Evolutionary conservation across 2,797 vertebrate genomes (phyloP).

Genomic region (Onychomys leucogaster): DNA sequence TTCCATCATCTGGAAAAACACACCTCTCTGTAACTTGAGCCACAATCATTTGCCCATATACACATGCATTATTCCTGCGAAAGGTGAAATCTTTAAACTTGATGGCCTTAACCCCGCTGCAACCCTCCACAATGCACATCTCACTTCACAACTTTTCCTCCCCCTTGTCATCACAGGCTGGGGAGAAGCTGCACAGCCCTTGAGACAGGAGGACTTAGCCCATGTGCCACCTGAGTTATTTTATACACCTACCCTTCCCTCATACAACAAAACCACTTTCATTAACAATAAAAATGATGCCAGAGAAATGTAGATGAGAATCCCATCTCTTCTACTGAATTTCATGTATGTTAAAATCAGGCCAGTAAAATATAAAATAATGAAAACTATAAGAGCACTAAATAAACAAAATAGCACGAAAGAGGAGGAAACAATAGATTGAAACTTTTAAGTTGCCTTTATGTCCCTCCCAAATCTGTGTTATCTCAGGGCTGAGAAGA

Average conservation of each 20-base stretch:
- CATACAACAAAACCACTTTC: background rate
- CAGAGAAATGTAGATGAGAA: background rate
- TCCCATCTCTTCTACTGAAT: constrained; percentile 15
- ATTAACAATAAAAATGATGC: background rate
- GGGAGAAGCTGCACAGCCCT: background rate
- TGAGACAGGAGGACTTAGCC: rapidly evolving
- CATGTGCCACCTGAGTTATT: background rate
- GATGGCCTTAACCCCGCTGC: background rate
- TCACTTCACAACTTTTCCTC: background rate
- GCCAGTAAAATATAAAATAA: constrained; percentile 30
- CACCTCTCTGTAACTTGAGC: background rate
- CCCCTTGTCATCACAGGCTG: background rate
- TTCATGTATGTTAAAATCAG: background rate
- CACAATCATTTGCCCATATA: background rate
- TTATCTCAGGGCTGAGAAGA: background rate
- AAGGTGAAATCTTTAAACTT: background rate
- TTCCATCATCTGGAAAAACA: constrained; percentile 8
- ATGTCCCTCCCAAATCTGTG: background rate
- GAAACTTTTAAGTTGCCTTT: background rate
- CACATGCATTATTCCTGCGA: background rate
- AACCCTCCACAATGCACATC: background rate
- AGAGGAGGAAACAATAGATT: background rate
- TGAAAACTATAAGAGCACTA: background rate
- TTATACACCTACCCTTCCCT: background rate
- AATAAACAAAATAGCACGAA: background rate